Evolutionary conservation across 2,797 vertebrate genomes (phyloP).

Genomic region (Podargus strigoides): DNA sequence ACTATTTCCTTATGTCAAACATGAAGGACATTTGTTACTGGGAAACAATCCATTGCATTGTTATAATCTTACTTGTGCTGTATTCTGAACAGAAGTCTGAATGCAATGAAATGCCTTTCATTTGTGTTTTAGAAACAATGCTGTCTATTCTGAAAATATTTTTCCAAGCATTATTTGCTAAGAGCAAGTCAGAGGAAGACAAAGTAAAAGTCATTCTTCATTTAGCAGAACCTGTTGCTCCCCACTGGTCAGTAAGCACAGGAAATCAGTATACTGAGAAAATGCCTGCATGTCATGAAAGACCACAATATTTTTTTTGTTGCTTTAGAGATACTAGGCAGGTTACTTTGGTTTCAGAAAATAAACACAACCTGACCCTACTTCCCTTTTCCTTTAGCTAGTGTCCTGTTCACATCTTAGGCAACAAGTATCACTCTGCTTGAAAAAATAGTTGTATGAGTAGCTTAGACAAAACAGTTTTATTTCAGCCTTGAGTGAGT

Average conservation of each 20-base stretch:
- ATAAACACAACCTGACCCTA: background rate
- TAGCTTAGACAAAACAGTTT: background rate
- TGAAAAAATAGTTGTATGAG: background rate
- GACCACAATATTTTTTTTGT: constrained; percentile 46
- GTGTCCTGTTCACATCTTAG: background rate
- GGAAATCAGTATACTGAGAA: constrained; percentile 76
- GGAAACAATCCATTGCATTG: background rate
- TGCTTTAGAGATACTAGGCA: background rate
- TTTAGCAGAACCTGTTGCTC: background rate
- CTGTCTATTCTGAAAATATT: background rate
- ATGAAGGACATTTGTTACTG: background rate
- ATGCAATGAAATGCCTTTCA: background rate
- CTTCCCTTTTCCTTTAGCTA: background rate
- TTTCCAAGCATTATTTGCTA: background rate
- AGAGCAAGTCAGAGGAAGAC: background rate
- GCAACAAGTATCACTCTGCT: background rate
- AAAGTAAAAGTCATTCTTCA: background rate
- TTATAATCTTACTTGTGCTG: background rate
- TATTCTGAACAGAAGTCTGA: background rate
- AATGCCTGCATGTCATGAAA: constrained; percentile 73
- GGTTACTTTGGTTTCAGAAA: background rate
- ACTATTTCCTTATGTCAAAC: background rate
- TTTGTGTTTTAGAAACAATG: background rate
- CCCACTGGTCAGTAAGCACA: constrained; percentile 77
- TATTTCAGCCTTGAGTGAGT: background rate